Conservation (phyloP, 2,888 invertebrate species). For the Bombylius major region DNA sequence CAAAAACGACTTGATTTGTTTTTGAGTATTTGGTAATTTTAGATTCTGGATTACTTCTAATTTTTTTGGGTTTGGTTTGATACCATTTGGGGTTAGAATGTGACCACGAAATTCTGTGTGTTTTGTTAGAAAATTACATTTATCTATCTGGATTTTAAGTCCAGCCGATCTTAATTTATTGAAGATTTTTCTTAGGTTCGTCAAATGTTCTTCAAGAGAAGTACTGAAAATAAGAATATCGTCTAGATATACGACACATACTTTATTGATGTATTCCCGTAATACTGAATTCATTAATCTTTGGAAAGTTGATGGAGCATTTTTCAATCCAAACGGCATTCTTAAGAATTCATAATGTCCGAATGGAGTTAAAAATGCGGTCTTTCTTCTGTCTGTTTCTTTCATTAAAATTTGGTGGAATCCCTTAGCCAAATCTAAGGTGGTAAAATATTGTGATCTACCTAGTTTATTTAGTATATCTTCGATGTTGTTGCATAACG, state of each 20-base stretch:
- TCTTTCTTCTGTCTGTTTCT: constrained; percentile 2
- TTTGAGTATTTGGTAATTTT: not conserved
- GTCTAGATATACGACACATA: constrained; percentile 9
- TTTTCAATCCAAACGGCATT: constrained; percentile 4
- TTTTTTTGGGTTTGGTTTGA: constrained; percentile 12
- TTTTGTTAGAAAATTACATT: constrained; percentile 15
- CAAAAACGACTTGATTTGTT: constrained; percentile 1
- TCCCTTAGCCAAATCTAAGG: constrained; percentile 19
- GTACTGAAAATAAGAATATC: constrained; percentile 3
- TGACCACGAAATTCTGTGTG: constrained; percentile 22
- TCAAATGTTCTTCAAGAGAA: not conserved
- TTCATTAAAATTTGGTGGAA: constrained; percentile 10
- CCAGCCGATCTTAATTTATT: not conserved
- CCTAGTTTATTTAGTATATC: not conserved
- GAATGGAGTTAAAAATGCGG: constrained; percentile 6
- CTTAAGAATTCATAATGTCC: constrained; percentile 1
- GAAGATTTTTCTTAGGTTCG: not conserved
- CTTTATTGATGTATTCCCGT: not conserved
- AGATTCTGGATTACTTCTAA: constrained; percentile 3
- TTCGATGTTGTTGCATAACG: constrained; percentile 16
- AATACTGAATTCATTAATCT: constrained; percentile 1
- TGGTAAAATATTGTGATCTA: constrained; percentile 9
- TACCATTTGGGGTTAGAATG: constrained; percentile 14
- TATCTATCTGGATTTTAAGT: constrained; percentile 2
- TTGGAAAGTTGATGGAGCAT: constrained; percentile 2